Percentiles rank a stretch among this genome's conserved stretches.
Evolutionary conservation across 2,888 invertebrate genomes (phyloP).

Genomic region (Ditula angustiorana): DNA sequence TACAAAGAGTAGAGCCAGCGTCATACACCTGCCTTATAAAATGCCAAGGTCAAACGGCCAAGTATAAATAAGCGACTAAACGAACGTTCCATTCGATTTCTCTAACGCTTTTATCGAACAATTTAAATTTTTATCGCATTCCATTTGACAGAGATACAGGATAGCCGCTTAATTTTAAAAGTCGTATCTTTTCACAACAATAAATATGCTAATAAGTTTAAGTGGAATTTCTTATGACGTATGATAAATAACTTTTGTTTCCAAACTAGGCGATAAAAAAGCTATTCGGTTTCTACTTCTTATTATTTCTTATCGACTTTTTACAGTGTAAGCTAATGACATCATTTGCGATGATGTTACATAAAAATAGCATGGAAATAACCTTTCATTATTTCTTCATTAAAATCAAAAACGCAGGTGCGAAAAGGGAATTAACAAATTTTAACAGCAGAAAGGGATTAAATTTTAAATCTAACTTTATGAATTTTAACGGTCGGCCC

Average conservation of each 20-base stretch:
- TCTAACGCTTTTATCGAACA: constrained; percentile 66
- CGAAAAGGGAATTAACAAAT: neutral
- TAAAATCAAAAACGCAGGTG: neutral
- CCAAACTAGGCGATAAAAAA: neutral
- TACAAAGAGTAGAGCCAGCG: constrained; percentile 39
- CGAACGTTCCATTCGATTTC: constrained; percentile 70
- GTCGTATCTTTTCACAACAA: constrained; percentile 20
- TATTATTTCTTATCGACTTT: neutral
- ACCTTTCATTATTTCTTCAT: neutral
- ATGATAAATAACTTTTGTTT: neutral
- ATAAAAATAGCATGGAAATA: too few species aligned
- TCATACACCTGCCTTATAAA: constrained; percentile 59
- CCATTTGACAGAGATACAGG: constrained; percentile 45
- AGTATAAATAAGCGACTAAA: constrained; percentile 47
- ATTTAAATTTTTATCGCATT: constrained; percentile 67
- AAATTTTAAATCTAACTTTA: constrained; percentile 9
- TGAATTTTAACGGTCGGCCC: constrained; percentile 3
- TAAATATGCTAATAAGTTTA: constrained; percentile 19
- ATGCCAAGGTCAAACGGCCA: constrained; percentile 76
- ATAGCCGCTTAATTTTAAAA: constrained; percentile 4
- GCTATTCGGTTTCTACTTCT: neutral
- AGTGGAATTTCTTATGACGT: constrained; percentile 3
- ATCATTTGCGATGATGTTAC: too few species aligned
- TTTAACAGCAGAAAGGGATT: constrained; percentile 4
- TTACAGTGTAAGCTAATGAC: neutral